Base-by-base conservation (phyloP, 2,797 vertebrate genomes). In the Amphiprion clarkii region DNA sequence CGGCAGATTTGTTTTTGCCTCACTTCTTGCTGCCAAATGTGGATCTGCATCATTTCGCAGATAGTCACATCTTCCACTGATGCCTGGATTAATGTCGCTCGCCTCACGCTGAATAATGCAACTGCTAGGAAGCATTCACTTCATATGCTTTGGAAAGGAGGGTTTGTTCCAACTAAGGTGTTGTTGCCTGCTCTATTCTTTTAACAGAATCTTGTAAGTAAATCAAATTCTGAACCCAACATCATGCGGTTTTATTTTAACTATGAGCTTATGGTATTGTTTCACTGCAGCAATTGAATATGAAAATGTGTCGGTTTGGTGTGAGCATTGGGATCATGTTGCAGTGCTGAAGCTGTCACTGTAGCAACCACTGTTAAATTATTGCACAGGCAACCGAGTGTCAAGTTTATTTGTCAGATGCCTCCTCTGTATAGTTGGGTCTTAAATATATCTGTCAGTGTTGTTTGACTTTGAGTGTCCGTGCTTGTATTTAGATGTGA, bases 301-400 rank as follows among this genome's bases (percentile, higher is more conserved):
- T 42, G 8, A 79, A 78, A 74, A 70, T 60, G 27, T 71, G 64
- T 73, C 25, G 52, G 57, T 74, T 69, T 55, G 52, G 3, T 68
- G 23, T 46, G 14, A 46, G 33, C 10, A 27, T 59, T 53, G 68
- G 39, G 75, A 83, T 91, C 70, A 55, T 27, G 31, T 82, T 81
- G 60, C 71, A 74, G 46, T 1, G 2, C 63, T 61, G 44, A 62
- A 68, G 36, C 55, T 33, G 64, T 75, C 46, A 51, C 67, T 63
- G 13, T 74, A 75, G 75, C 74, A 87, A 70, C 71, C 19, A 2
- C 62, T 67, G 39, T 58, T 82, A 62, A 83, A 79, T 83, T 76
- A 80, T 75, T 78, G 67, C 63, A 71, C 46, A 74, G 48, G 19
- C 63, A 59, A 31, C 36, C 62, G 39, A 81, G 66, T 79, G 46